Evolutionary conservation across 2,113 vertebrate species (phyloP).

Genomic region (Heteronetta atricapilla): DNA sequence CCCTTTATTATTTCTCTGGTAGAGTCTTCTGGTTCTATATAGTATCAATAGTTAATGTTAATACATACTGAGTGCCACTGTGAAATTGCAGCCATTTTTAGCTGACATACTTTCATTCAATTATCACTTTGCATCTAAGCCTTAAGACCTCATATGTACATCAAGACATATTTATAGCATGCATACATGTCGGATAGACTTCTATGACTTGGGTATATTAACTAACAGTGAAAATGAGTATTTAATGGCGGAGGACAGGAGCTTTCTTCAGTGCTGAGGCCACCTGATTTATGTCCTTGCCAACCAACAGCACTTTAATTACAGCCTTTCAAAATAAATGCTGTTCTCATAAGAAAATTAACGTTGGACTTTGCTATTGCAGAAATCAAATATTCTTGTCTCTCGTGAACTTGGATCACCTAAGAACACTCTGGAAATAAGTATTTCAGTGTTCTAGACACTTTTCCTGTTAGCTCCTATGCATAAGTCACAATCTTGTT

Average conservation of each 20-base stretch:
- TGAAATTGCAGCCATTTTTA: not conserved
- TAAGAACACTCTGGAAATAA: not conserved
- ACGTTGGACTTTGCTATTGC: not conserved
- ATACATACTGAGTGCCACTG: not conserved
- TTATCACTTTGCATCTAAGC: not conserved
- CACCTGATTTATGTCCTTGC: not conserved
- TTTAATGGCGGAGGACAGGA: not conserved
- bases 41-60: not conserved
- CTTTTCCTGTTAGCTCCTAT: not conserved
- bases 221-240: not conserved
- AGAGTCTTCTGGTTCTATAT: not conserved
- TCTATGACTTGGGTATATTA: not conserved
- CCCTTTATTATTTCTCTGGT: not conserved
- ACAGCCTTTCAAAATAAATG: not conserved
- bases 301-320: not conserved
- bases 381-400: not conserved
- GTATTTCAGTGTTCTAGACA: not conserved
- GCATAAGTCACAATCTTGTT: not conserved
- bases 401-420: not conserved
- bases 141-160: not conserved
- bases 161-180: not conserved
- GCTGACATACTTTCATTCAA: not conserved
- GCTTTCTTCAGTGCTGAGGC: not conserved
- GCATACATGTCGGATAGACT: not conserved
- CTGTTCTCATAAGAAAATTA: not conserved